Percentiles rank a stretch among this genome's conserved stretches.
Conservation (phyloP, 2,113 vertebrate genomes). For the Calidris pygmaea region DNA sequence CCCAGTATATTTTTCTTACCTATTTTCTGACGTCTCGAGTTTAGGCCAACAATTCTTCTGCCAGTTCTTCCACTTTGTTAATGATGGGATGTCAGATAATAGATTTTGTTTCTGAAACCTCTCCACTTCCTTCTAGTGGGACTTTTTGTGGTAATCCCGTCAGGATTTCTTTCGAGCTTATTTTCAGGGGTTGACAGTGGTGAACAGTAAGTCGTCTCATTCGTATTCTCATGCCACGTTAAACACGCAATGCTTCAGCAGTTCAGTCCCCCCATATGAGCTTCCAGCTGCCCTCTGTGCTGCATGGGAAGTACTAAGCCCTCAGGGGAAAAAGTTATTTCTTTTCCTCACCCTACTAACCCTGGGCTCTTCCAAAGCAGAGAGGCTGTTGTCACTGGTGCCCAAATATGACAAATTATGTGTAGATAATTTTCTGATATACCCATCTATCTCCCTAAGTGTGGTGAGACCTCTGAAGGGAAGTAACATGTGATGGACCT, state of each 20-base stretch:
- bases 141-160: neutral
- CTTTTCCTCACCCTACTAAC: conserved; percentile 38
- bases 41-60: neutral
- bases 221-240: conserved; percentile 4
- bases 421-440: conserved; percentile 55
- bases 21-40: neutral
- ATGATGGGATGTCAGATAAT: neutral
- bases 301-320: conserved; percentile 2
- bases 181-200: neutral
- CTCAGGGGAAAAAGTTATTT: conserved; percentile 50
- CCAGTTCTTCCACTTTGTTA: neutral
- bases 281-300: conserved; percentile 24
- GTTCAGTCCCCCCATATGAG: neutral
- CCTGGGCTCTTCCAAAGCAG: conserved; percentile 33
- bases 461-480: neutral
- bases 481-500: neutral
- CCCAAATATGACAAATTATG: conserved; percentile 65
- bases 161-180: conserved; percentile 35
- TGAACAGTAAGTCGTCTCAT: conserved; percentile 5
- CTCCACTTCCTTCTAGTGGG: neutral
- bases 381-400: conserved; percentile 36
- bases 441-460: conserved; percentile 60
- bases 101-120: conserved; percentile 26
- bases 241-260: neutral
- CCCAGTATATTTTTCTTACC: conserved; percentile 28